These are phyloP conservation scores for Ctenicera cuprea DNA, from an alignment of 2,888 invertebrate species.

Conservation along the genomic window DNA sequence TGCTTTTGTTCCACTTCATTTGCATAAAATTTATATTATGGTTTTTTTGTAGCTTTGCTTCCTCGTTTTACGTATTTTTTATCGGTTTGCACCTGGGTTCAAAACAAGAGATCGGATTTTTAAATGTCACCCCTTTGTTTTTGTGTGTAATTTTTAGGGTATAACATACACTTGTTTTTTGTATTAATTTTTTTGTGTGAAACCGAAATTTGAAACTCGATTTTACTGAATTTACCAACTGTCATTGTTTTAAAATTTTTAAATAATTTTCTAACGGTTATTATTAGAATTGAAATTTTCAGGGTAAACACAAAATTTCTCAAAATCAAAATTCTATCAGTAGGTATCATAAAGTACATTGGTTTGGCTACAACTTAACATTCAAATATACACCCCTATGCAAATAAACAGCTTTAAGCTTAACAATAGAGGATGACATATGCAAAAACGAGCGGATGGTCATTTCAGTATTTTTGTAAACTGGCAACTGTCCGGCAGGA, in stretches of 20 bases:
- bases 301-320: too few relatives aligned
- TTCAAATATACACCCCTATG: slow-evolving; percentile 57
- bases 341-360: neutral
- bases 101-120: neutral
- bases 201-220: neutral
- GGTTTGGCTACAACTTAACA: neutral
- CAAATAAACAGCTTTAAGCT: slow-evolving; percentile 63
- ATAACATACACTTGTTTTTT: neutral
- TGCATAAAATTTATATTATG: slow-evolving; percentile 51
- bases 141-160: neutral
- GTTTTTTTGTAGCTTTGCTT: slow-evolving; percentile 28
- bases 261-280: too few relatives aligned
- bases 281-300: slow-evolving; percentile 13
- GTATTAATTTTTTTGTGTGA: neutral
- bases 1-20: slow-evolving; percentile 46
- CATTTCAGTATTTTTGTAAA: slow-evolving; percentile 67
- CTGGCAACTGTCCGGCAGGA: slow-evolving; percentile 65
- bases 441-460: slow-evolving; percentile 64
- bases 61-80: slow-evolving; percentile 29
- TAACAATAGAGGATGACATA: slow-evolving; percentile 61
- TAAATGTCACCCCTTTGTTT: neutral
- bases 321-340: neutral
- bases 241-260: too few relatives aligned
- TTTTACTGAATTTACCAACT: neutral
- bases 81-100: slow-evolving; percentile 31